phyloP scores from a whole-genome alignment of 2,797 vertebrate genomes.

The Onychomys leucogaster region DNA sequence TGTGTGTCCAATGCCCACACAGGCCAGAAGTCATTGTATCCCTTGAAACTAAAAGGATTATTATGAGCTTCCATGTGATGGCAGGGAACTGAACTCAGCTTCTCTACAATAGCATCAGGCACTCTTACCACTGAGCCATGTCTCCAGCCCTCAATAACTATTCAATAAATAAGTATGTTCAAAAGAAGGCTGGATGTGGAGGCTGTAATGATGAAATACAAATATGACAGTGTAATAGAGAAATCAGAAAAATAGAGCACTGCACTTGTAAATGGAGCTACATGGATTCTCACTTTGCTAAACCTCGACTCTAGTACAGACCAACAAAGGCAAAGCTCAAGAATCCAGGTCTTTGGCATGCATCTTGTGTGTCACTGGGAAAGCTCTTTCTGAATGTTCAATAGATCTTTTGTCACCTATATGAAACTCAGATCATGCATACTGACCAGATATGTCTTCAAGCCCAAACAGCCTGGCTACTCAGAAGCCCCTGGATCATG shows the following conservation, averaged over 20 bases:
- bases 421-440: not conserved
- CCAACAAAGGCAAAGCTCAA: not conserved
- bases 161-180: not conserved
- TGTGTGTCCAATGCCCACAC: not conserved
- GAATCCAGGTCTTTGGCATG: not conserved
- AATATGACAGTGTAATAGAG: not conserved
- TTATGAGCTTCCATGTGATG: not conserved
- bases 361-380: not conserved
- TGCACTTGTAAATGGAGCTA: not conserved
- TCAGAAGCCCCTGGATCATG: not conserved
- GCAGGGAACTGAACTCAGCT: not conserved
- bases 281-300: not conserved
- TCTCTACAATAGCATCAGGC: not conserved
- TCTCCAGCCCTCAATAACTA: not conserved
- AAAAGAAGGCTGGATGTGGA: not conserved
- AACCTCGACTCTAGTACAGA: not conserved
- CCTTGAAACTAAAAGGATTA: not conserved
- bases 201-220: not conserved
- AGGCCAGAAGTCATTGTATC: not conserved
- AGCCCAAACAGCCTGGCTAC: not conserved
- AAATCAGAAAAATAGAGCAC: not conserved
- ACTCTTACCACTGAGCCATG: not conserved
- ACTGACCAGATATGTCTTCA: not conserved
- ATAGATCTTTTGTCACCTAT: not conserved
- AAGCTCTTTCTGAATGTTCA: not conserved